Evolutionary conservation across 2,888 invertebrate species (phyloP).

Genomic region (Petrolisthes manimaculis): DNA sequence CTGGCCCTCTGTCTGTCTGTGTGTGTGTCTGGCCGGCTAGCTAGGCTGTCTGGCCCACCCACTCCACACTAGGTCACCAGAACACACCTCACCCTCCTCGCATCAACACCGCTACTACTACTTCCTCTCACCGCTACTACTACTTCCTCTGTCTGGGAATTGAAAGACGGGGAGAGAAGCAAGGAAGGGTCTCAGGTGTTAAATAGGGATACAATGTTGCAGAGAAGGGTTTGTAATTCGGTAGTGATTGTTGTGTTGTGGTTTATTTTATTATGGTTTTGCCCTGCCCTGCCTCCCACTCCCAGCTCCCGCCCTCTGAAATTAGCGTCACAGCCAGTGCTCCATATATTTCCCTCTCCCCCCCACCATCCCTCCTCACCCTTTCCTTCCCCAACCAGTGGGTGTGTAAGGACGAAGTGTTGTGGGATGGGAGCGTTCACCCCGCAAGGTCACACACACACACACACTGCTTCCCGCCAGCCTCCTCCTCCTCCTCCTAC

Average conservation of each 20-base stretch:
- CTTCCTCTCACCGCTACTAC: not conserved
- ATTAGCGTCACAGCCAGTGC: not conserved
- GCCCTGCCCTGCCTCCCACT: not conserved
- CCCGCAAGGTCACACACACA: constrained; percentile 19
- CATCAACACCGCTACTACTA: not conserved
- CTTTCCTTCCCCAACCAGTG: not conserved
- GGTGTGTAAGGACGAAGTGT: not conserved
- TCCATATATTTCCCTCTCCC: not conserved
- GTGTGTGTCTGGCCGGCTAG: not conserved
- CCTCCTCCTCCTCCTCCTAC: constrained; percentile 1
- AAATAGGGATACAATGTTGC: no score
- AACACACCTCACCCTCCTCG: not conserved
- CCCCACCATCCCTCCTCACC: not conserved
- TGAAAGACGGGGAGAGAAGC: not conserved
- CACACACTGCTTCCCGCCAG: constrained; percentile 26
- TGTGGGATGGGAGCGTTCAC: constrained; percentile 11
- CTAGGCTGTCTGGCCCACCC: no score
- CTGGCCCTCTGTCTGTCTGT: not conserved
- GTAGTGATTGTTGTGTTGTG: not conserved
- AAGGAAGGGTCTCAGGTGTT: not conserved
- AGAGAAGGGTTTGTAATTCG: not conserved
- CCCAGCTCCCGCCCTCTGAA: not conserved
- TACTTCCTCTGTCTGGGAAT: not conserved
- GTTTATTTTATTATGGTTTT: not conserved
- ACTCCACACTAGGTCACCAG: no score